These are phyloP conservation scores for Columba guinea DNA, from an alignment of 2,797 vertebrate genomes.

Conservation along the genomic window DNA sequence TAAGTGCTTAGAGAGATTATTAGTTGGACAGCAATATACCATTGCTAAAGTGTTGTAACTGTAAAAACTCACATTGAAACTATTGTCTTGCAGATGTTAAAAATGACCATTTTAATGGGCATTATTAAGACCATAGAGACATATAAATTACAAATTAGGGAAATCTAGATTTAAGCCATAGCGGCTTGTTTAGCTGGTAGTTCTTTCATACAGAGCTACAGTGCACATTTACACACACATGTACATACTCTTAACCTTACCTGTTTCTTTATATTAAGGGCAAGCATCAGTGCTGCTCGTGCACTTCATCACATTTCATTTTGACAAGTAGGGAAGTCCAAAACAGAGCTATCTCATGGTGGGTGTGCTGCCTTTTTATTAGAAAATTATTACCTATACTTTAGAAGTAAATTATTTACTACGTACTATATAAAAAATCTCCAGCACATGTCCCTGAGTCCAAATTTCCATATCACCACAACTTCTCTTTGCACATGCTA, in stretches of 20 bases:
- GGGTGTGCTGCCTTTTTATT: not conserved
- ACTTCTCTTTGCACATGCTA: not conserved
- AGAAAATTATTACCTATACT: not conserved
- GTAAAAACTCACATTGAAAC: not conserved
- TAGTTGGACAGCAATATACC: not conserved
- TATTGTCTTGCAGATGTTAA: not conserved
- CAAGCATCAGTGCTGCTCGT: not conserved
- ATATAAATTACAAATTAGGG: not conserved
- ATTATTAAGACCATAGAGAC: not conserved
- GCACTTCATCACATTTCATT: not conserved
- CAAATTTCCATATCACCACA: not conserved
- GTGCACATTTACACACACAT: not conserved
- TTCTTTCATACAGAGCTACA: not conserved
- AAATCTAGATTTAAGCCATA: not conserved
- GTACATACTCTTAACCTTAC: not conserved
- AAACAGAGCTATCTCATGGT: not conserved
- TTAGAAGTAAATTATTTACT: not conserved
- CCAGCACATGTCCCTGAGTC: not conserved
- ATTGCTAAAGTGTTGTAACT: not conserved
- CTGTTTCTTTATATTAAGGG: not conserved
- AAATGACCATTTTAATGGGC: not conserved
- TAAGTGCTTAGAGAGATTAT: not conserved
- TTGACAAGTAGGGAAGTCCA: not conserved
- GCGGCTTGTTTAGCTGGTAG: not conserved
- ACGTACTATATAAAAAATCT: fast-evolving